Evolutionary conservation across 2,113 vertebrate genomes (phyloP).

Genomic region (Vanacampus margaritifer): DNA sequence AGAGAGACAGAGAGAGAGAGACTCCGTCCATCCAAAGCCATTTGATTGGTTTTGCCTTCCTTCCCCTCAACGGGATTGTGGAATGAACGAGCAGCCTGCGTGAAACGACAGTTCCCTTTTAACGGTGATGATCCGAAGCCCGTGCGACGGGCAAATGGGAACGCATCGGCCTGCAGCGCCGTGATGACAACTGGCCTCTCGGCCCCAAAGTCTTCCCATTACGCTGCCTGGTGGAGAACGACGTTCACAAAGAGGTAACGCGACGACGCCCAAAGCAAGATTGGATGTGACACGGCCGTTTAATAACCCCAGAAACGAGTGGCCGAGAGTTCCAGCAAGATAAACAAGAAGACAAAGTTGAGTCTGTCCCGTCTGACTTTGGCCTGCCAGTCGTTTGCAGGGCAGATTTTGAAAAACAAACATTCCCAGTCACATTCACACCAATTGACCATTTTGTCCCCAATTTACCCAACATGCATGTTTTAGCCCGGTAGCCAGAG

Average conservation of each 20-base stretch:
- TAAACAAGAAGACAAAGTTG: constrained; percentile 21
- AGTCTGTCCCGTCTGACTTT: background rate
- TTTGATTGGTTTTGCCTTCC: background rate
- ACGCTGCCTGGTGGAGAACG: constrained; percentile 38
- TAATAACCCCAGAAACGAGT: constrained; percentile 32
- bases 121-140: constrained; percentile 14
- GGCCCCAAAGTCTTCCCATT: constrained; percentile 32
- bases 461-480: too few relatives aligned
- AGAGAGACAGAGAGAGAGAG: constrained; percentile 47
- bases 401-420: background rate
- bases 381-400: background rate
- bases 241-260: constrained; percentile 39
- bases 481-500: too few relatives aligned
- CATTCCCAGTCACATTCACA: too few relatives aligned
- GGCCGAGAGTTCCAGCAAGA: constrained; percentile 30
- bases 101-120: constrained; percentile 9
- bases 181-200: constrained; percentile 34
- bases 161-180: constrained; percentile 29
- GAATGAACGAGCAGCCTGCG: constrained; percentile 5
- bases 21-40: background rate
- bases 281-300: constrained; percentile 21
- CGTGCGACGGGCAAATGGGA: constrained; percentile 23
- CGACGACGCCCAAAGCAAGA: constrained; percentile 39
- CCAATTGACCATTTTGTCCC: too few relatives aligned
- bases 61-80: background rate